phyloP scores from a whole-genome alignment of 2,113 vertebrate species.

The Phrynosoma platyrhinos region DNA sequence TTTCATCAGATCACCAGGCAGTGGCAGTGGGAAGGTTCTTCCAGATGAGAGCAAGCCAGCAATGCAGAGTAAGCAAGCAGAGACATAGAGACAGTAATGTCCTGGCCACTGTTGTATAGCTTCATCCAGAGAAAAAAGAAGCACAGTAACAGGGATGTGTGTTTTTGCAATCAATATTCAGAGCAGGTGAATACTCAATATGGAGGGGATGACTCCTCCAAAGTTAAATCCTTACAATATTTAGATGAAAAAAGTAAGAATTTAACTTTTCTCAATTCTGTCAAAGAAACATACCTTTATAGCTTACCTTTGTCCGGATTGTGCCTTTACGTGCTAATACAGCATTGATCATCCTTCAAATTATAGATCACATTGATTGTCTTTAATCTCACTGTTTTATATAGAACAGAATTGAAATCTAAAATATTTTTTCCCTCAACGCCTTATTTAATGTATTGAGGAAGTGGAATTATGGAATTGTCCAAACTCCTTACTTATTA shows the following conservation, averaged over 20 bases:
- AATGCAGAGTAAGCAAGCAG: slow-evolving; percentile 49
- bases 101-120: slow-evolving; percentile 26
- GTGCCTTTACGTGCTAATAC: neutral
- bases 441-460: neutral
- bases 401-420: neutral
- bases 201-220: neutral
- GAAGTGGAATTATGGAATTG: too few species aligned
- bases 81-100: slow-evolving; percentile 47
- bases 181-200: neutral
- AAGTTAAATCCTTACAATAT: neutral
- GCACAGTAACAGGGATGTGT: slow-evolving; percentile 7
- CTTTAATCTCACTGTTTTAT: neutral
- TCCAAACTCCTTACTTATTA: neutral
- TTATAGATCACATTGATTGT: neutral
- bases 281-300: neutral
- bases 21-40: neutral
- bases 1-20: slow-evolving; percentile 46
- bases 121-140: neutral
- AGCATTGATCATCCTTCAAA: neutral
- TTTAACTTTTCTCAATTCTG: neutral
- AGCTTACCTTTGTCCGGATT: neutral
- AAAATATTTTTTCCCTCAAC: neutral
- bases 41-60: slow-evolving; percentile 15
- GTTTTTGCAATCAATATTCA: neutral
- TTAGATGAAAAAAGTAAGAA: neutral